Percentiles rank a stretch among this genome's conserved stretches.
Evolutionary conservation across 37 sponge, comb jelly and placozoan species (phyloP).

Genomic region (Mnemiopsis leidyi): DNA sequence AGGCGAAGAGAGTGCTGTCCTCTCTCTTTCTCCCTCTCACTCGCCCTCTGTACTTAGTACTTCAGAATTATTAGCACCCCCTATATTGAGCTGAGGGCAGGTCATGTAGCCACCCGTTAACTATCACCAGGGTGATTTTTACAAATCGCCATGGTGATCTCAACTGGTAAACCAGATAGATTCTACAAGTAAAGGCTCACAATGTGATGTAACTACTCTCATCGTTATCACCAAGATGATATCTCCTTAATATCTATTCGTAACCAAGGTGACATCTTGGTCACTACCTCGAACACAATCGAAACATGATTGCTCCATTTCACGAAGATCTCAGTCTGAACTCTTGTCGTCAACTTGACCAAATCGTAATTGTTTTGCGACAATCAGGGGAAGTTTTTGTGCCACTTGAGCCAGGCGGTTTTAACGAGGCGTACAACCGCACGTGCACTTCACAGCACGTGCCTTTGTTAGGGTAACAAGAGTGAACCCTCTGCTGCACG

Average conservation of each 20-base stretch:
- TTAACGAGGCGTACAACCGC: neutral
- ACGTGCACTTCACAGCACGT: neutral
- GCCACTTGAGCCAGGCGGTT: neutral
- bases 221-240: neutral
- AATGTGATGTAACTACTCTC: too few species aligned
- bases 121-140: neutral
- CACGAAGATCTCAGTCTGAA: neutral
- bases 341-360: neutral
- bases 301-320: too few species aligned
- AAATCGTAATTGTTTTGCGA: neutral
- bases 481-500: neutral
- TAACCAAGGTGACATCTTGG: neutral
- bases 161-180: neutral
- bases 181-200: too few species aligned
- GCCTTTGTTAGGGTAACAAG: neutral
- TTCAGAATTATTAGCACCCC: neutral
- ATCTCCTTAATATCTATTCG: neutral
- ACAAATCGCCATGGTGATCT: neutral
- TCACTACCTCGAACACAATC: too few species aligned
- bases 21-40: too few species aligned
- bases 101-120: neutral
- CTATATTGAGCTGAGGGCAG: neutral
- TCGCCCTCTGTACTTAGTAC: neutral
- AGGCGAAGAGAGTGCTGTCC: too few species aligned
- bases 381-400: neutral